These are phyloP conservation scores for Thalassoma bifasciatum DNA, from an alignment of 2,113 vertebrate genomes.

Conservation along the genomic window DNA sequence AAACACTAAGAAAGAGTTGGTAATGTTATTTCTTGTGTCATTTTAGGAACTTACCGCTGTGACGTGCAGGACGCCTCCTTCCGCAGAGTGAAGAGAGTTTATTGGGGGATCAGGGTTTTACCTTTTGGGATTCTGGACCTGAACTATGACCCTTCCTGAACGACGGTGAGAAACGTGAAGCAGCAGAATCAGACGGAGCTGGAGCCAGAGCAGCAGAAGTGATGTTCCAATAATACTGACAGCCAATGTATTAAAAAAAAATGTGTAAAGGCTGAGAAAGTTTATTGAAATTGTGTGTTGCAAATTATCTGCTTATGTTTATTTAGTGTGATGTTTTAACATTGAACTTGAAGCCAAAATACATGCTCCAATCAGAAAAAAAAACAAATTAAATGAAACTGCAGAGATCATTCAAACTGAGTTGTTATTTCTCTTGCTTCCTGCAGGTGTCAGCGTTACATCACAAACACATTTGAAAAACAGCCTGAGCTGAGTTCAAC, in stretches of 20 bases:
- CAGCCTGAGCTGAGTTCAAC: too few species aligned
- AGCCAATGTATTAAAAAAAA: too few species aligned
- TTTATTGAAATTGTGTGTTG: too few species aligned
- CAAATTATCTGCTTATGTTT: too few species aligned
- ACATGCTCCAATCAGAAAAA: too few species aligned
- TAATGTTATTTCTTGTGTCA: background rate
- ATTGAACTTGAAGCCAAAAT: too few species aligned
- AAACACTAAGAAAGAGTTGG: background rate
- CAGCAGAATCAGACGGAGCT: constrained; percentile 8
- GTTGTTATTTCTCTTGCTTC: background rate
- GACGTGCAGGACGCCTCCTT: constrained; percentile 81
- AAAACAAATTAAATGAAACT: too few species aligned
- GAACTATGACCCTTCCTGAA: constrained; percentile 73
- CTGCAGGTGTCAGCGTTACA: constrained; percentile 50
- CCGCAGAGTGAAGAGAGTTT: constrained; percentile 84
- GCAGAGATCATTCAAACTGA: too few species aligned
- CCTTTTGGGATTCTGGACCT: constrained; percentile 76
- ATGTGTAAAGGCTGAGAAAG: too few species aligned
- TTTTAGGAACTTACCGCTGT: constrained; percentile 90
- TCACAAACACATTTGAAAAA: background rate
- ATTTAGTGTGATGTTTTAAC: too few species aligned
- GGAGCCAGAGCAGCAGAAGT: background rate
- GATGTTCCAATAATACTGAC: too few species aligned
- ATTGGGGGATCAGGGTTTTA: constrained; percentile 88
- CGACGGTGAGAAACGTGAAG: constrained; percentile 33